phyloP scores from a whole-genome alignment of 2,113 vertebrate species.

The Petrocephalus zakoni region DNA sequence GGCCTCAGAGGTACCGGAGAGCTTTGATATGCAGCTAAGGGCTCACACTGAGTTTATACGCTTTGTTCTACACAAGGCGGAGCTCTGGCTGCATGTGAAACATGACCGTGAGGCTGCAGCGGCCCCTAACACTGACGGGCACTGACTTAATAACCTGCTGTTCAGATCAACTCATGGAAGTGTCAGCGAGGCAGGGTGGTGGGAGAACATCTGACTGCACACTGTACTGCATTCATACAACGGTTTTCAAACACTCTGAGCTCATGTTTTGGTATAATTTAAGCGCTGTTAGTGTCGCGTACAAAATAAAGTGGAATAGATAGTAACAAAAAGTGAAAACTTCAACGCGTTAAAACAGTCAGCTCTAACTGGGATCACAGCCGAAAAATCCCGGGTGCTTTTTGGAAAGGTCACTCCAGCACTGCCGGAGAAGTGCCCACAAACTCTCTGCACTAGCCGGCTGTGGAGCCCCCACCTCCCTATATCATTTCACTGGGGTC shows the following conservation, averaged over 20 bases:
- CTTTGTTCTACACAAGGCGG: background rate
- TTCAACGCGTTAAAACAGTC: background rate
- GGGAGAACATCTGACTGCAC: no score
- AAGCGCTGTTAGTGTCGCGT: background rate
- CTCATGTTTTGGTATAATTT: background rate
- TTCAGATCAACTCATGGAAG: background rate
- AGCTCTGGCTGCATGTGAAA: background rate
- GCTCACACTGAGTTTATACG: background rate
- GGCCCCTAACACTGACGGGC: background rate
- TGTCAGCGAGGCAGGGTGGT: background rate
- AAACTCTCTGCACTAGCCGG: background rate
- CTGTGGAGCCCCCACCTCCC: background rate
- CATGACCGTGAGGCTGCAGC: background rate
- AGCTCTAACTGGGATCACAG: background rate
- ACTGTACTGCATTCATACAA: background rate
- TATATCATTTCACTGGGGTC: background rate
- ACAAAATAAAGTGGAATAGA: background rate
- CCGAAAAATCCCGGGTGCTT: background rate
- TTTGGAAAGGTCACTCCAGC: background rate
- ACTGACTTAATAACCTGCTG: constrained; percentile 24
- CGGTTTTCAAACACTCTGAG: background rate
- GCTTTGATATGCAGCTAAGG: background rate
- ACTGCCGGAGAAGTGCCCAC: background rate
- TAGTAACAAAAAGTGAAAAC: background rate
- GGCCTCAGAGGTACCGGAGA: background rate